Evolutionary conservation across 1,140 invertebrate species (phyloP), one percentile per base, ranked within the genome.

Genomic region (Watersipora subatra): DNA sequence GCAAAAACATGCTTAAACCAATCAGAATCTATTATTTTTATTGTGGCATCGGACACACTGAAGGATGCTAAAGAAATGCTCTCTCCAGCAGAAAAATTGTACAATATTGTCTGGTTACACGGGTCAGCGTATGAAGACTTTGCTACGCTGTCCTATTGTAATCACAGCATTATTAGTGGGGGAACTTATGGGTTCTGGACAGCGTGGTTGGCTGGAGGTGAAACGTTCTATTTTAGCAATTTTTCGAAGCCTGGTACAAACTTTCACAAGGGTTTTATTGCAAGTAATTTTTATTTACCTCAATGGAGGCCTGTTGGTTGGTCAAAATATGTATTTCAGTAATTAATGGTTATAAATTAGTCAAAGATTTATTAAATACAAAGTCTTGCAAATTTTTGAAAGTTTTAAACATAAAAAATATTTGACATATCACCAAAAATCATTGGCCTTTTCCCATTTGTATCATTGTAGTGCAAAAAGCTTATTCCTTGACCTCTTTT

Each of bases 171-270:
- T 17, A 69, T 75, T 2, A 72, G 73, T 12, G 69, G 66, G 1
- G 75, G 75, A 1, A 73, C 71, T 0, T 76, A 70, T 65, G 74
- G 75, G 7, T 75, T 73, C 73, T 76, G 73, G 75, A 70, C 66
- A 1, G 75, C 72, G 0, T 75, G 66, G 63, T 64, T 75, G 25
- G 70, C 71, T 0, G 70, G 70, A 28, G 75, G 76, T 25, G 28
- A 69, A 29, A 70, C 67, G 19, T 64, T 75, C 17, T 75, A 73
- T 62, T 75, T 71, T 63, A 66, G 65, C 28, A 66, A 71, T 30
- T 73, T 64, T 55, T 66, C 70, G 0, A 46, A 57, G 28, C 62
- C 55, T 12, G 69, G 66, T 2, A 63, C 68, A 0, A 67, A 66
- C 62, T 29, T 63, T 61, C 15, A 1, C 30, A 12, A 12, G 7